Evolutionary conservation across 2,888 invertebrate species (phyloP).

Genomic region (Hypsopygia costalis): DNA sequence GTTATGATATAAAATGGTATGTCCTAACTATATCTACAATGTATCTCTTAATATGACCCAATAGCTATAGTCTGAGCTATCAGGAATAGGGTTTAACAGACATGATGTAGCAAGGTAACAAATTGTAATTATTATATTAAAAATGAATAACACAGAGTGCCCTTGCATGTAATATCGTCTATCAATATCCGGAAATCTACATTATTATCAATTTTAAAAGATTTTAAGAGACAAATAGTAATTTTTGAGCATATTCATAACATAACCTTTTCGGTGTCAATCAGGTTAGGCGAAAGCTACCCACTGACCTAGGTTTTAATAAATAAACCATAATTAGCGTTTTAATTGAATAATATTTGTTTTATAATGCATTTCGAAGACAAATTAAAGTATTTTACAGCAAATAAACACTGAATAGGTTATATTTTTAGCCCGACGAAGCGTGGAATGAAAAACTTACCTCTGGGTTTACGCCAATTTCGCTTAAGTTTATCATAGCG

Average conservation of each 20-base stretch:
- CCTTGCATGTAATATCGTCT: conserved; percentile 50
- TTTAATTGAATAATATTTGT: too few relatives aligned
- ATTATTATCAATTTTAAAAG: too few relatives aligned
- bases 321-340: too few relatives aligned
- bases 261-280: too few relatives aligned
- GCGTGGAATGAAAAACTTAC: conserved; percentile 36
- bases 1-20: too few relatives aligned
- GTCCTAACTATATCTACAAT: conserved; percentile 16
- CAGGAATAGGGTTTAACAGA: conserved; percentile 66
- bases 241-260: too few relatives aligned
- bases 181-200: too few relatives aligned
- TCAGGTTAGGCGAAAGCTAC: too few relatives aligned
- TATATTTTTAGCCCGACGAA: conserved; percentile 5
- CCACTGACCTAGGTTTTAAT: too few relatives aligned
- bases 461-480: conserved; percentile 99
- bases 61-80: conserved; percentile 35
- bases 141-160: conserved; percentile 74
- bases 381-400: too few relatives aligned
- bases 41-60: conserved; percentile 67
- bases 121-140: conserved; percentile 70
- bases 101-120: conserved; percentile 72
- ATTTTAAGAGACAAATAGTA: too few relatives aligned
- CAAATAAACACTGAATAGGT: conserved; percentile 4
- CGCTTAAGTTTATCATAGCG: conserved; percentile 97
- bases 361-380: too few relatives aligned